These are phyloP conservation scores for Mustela lutreola DNA, from an alignment of 2,113 vertebrate species.

Conservation along the genomic window DNA sequence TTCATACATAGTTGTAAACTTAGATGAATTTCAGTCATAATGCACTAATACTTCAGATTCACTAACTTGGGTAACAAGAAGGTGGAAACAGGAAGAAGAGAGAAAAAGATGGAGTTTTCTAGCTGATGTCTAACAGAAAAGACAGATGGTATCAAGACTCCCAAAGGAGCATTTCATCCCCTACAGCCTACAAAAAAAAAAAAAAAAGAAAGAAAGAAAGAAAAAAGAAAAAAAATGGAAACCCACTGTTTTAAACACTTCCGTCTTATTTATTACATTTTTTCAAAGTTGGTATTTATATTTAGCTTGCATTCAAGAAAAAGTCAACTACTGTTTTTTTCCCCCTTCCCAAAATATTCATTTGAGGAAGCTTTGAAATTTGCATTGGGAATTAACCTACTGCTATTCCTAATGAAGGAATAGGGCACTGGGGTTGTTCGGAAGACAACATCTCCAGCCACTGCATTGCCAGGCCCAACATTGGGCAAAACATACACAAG, in stretches of 20 bases:
- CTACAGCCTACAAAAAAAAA: background rate
- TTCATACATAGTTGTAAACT: background rate
- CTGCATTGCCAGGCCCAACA: background rate
- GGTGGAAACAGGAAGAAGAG: background rate
- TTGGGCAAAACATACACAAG: background rate
- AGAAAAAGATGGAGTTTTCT: background rate
- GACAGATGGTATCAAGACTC: background rate
- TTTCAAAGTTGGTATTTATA: background rate
- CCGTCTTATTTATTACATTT: no score
- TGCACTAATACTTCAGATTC: background rate
- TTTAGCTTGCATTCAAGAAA: background rate
- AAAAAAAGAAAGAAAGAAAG: background rate
- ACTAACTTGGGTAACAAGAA: background rate
- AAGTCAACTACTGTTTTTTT: background rate
- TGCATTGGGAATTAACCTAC: background rate
- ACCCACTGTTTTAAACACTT: background rate
- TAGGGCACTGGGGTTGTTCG: background rate
- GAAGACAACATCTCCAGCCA: background rate
- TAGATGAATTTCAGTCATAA: background rate
- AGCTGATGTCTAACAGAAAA: background rate
- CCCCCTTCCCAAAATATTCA: background rate
- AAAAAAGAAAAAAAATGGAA: background rate
- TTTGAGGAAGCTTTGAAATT: constrained; percentile 32
- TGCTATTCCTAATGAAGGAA: rapidly evolving
- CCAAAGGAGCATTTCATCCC: background rate